Base-by-base conservation (phyloP, 2,113 vertebrate species). In the Xenus cinereus region DNA sequence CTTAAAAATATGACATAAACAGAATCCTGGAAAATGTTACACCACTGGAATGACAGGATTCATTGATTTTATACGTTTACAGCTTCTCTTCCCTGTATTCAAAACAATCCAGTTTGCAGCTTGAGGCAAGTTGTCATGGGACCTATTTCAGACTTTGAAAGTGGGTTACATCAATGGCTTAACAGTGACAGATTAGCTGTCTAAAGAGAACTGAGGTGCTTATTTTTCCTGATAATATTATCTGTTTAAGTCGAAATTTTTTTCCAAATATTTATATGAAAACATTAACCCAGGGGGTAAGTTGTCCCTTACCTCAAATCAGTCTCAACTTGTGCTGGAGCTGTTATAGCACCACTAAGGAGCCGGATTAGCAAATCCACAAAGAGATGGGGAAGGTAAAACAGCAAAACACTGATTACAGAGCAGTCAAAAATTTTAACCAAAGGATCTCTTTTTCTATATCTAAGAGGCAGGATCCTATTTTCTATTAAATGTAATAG, bases 21-120 rank as follows among this genome's bases (percentile, higher is more conserved):
- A 81, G 62, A 9, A 37, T 82, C 6, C 57, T 91, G 91, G 69
- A 95, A 93, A 89, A 97, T 82, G 93, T 80, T 54, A 93, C 84
- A 57, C 39, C 84, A 89, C 87, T 95, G 62, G 94, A 91, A 96
- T 60, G 22, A 72, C 67, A 96, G 62, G 62, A 91, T n/a, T 48
- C 39, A 72, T 9, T 82, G 71, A 37, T 84, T 95, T 91, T 89
- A 13, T 60, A 69, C 0, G 1, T 87, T 84, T 96, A 56, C 37
- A 45, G 32, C 23, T 84, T 87, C 39, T 75, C 30, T 91, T 90
- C 26, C 39, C 17, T 17, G 59, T 56, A 68, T 75, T 68, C 84
- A 64, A 91, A 75, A 48, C 27, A 84, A 75, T 60, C 6, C 39
- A 32, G 9, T 72, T 87, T 56, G 81, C 33, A 94, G 66, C 19